A percentile compares a stretch with the other conserved stretches of the same genome.
These are phyloP conservation scores for Gallinago undulata DNA, from an alignment of 2,113 vertebrate species.

Conservation along the genomic window DNA sequence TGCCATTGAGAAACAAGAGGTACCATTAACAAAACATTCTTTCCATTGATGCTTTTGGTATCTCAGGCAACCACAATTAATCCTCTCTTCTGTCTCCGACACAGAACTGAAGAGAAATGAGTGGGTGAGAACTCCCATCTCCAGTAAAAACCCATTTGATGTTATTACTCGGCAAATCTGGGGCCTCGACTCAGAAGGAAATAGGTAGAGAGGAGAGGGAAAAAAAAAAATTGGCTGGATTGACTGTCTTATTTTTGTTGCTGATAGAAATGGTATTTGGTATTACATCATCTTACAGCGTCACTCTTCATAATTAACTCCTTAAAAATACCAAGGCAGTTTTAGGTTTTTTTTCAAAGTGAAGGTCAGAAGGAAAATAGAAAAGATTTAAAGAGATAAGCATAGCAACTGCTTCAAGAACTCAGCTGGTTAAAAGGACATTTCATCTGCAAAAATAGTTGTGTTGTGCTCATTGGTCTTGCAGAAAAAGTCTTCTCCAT, in stretches of 20 bases:
- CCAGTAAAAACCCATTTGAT: not conserved
- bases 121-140: not conserved
- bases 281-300: not conserved
- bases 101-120: not conserved
- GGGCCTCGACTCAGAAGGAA: rapidly evolving
- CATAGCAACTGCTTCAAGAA: not conserved
- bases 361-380: no score
- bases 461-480: not conserved
- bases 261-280: rapidly evolving
- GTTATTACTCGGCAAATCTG: not conserved
- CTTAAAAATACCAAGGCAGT: not conserved
- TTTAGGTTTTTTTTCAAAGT: no score
- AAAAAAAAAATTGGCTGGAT: not conserved
- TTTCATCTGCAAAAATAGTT: not conserved
- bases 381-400: no score
- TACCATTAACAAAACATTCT: not conserved
- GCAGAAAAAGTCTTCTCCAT: not conserved
- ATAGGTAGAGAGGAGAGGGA: not conserved
- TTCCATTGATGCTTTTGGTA: not conserved
- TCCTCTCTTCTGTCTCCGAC: not conserved
- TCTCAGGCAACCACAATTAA: not conserved
- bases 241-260: not conserved
- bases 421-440: not conserved
- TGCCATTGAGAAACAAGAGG: not conserved
- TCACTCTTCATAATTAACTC: not conserved